Conservation (phyloP, 2,113 vertebrate genomes). For the Ageneiosus marmoratus region DNA sequence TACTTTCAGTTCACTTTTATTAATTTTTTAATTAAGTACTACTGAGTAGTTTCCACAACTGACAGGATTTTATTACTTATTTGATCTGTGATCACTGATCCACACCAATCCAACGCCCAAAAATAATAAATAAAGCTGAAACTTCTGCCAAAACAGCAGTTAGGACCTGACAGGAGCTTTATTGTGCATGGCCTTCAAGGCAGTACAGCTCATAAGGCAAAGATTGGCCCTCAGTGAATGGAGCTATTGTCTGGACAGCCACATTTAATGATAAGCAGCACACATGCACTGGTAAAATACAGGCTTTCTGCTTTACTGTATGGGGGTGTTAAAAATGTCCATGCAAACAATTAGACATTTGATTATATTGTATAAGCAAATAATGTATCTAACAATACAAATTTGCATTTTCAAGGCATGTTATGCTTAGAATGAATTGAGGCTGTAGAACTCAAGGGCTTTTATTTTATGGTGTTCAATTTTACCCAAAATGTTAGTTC, state of each 20-base stretch:
- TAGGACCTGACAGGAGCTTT: conserved; percentile 32
- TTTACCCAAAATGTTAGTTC: not conserved
- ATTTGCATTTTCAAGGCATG: not conserved
- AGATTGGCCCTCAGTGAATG: conserved; percentile 54
- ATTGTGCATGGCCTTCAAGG: conserved; percentile 31
- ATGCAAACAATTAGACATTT: not conserved
- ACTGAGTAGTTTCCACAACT: not conserved
- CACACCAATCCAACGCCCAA: conserved; percentile 33
- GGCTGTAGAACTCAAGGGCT: not conserved
- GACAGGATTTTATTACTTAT: conserved; percentile 33
- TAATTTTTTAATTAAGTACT: not conserved
- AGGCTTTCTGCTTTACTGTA: not conserved
- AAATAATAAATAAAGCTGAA: conserved; percentile 31
- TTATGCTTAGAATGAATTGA: not conserved
- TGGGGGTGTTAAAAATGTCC: not conserved
- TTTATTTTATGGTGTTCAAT: not conserved
- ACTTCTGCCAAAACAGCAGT: conserved; percentile 36
- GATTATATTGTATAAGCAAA: not conserved
- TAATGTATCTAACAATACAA: not conserved
- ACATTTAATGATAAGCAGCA: conserved; percentile 50
- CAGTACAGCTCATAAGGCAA: conserved; percentile 47
- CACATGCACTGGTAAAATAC: not conserved
- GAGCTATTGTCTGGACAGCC: conserved; percentile 51
- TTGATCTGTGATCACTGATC: conserved; percentile 25
- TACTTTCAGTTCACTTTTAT: conserved; percentile 8